These are phyloP conservation scores for Polyommatus icarus DNA, from an alignment of 2,888 invertebrate species.

Conservation along the genomic window DNA sequence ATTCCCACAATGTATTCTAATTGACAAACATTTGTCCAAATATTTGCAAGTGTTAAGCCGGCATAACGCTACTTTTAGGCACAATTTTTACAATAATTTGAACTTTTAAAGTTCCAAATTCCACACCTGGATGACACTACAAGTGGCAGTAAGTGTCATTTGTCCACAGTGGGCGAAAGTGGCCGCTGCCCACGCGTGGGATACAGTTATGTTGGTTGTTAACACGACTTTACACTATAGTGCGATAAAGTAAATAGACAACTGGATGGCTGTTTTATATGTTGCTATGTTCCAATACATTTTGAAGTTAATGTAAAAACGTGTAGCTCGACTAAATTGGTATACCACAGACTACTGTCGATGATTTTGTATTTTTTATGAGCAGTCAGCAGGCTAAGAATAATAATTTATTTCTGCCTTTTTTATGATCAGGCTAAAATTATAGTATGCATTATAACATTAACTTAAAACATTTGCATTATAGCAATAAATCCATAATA, in stretches of 20 bases:
- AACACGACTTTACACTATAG: slow-evolving; percentile 2
- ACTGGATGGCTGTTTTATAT: neutral
- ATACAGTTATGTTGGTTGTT: slow-evolving; percentile 20
- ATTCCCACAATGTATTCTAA: too few species aligned
- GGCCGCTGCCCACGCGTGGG: neutral
- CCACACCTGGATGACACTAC: neutral
- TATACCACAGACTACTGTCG: too few species aligned
- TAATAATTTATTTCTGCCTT: too few species aligned
- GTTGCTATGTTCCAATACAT: neutral
- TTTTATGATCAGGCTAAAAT: too few species aligned
- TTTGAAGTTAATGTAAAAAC: too few species aligned
- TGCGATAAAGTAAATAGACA: neutral
- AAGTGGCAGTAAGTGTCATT: slow-evolving; percentile 13
- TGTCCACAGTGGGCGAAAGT: slow-evolving; percentile 5
- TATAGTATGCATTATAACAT: too few species aligned
- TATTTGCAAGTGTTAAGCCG: neutral
- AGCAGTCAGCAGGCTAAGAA: too few species aligned
- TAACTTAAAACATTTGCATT: too few species aligned
- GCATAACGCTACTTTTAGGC: neutral
- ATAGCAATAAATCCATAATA: too few species aligned
- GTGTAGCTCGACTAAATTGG: too few species aligned
- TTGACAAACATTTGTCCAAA: neutral
- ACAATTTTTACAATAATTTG: neutral
- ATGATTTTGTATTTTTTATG: too few species aligned
- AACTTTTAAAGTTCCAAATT: neutral